phyloP scores from a whole-genome alignment of 2,888 invertebrate species.

The Nomada goodeniana region DNA sequence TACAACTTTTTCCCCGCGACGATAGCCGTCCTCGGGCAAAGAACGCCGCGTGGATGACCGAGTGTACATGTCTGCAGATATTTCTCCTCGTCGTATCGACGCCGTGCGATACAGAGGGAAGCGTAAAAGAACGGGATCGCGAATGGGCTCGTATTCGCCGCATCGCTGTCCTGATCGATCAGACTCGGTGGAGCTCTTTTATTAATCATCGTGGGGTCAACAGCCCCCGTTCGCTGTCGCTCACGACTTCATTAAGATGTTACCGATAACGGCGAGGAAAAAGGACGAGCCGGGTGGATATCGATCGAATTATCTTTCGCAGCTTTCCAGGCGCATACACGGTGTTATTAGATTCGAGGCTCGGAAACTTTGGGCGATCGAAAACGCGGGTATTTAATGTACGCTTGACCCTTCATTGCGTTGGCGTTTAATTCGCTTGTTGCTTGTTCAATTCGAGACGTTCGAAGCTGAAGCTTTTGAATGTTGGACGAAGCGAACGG shows the following conservation, averaged over 20 bases:
- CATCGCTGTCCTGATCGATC: constrained; percentile 13
- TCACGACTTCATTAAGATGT: constrained; percentile 41
- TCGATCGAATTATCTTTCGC: constrained; percentile 1
- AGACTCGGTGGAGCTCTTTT: constrained; percentile 17
- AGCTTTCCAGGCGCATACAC: neutral
- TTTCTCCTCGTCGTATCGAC: constrained; percentile 17
- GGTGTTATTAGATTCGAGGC: neutral
- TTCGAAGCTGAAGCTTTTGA: no score
- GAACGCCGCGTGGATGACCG: constrained; percentile 12
- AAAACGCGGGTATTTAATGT: neutral
- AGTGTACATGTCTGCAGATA: constrained; percentile 18
- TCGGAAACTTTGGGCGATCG: no score
- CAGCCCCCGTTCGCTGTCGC: constrained; percentile 10
- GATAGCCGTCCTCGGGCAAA: constrained; percentile 34
- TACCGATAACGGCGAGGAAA: constrained; percentile 8
- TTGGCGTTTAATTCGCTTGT: no score
- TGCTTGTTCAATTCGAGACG: no score
- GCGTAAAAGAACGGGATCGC: constrained; percentile 17
- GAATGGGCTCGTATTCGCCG: constrained; percentile 17
- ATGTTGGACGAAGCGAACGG: no score
- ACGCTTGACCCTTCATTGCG: neutral
- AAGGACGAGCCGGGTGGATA: neutral
- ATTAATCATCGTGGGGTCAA: constrained; percentile 36
- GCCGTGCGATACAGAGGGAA: neutral
- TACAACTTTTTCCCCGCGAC: constrained; percentile 60